Evolutionary conservation across 2,888 invertebrate genomes (phyloP).

Genomic region (Biston betularia): DNA sequence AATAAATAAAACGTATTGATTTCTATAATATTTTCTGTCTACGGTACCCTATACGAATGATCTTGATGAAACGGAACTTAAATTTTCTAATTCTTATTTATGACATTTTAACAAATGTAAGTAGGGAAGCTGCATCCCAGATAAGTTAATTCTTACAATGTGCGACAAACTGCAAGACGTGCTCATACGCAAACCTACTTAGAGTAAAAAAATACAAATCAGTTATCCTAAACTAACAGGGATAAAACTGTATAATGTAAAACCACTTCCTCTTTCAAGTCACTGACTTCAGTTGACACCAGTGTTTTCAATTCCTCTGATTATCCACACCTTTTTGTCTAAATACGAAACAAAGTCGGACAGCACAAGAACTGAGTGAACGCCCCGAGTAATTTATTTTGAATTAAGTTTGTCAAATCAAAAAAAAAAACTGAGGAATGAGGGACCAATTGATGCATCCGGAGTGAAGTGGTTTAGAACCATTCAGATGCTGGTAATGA

Average conservation of each 20-base stretch:
- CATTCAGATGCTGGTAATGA: constrained; percentile 25
- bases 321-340: constrained; percentile 45
- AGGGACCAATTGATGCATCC: constrained; percentile 68
- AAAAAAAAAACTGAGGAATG: constrained; percentile 56
- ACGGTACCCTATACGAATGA: too few species aligned
- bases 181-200: too few species aligned
- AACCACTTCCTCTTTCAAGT: constrained; percentile 27
- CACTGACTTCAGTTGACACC: constrained; percentile 24
- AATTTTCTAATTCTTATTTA: too few species aligned
- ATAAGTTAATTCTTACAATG: too few species aligned
- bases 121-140: too few species aligned
- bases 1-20: too few species aligned
- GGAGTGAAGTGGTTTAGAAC: constrained; percentile 49
- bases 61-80: too few species aligned
- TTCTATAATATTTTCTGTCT: too few species aligned
- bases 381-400: constrained; percentile 73
- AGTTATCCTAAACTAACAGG: constrained; percentile 2
- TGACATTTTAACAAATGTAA: too few species aligned
- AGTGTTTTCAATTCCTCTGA: constrained; percentile 28
- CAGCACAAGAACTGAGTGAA: constrained; percentile 63
- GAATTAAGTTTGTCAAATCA: constrained; percentile 65
- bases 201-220: too few species aligned
- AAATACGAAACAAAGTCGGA: constrained; percentile 42
- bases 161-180: too few species aligned
- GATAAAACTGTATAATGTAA: neutral